Evolutionary conservation across 2,113 vertebrate genomes (phyloP).

Genomic region (Tringa solitaria): DNA sequence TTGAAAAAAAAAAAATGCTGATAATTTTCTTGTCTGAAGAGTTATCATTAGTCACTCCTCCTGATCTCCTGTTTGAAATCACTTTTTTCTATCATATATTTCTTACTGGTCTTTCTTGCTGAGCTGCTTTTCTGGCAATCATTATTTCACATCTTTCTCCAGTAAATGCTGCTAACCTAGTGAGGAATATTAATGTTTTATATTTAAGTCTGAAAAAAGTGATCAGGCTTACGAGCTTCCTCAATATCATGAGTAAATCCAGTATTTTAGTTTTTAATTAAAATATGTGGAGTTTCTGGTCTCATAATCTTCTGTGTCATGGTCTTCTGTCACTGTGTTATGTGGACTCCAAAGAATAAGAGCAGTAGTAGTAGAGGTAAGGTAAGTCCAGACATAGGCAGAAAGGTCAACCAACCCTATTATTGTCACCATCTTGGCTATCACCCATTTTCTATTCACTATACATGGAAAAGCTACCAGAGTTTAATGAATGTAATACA

Average conservation of each 20-base stretch:
- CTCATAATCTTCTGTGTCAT: neutral
- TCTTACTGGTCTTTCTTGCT: neutral
- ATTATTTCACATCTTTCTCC: neutral
- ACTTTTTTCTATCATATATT: neutral
- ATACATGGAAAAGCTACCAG: neutral
- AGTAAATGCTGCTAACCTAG: neutral
- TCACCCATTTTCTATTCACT: rapidly evolving
- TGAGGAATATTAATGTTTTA: neutral
- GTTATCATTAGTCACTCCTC: neutral
- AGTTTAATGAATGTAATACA: neutral
- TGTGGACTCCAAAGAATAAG: neutral
- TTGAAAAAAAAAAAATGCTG: neutral
- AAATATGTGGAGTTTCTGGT: rapidly evolving
- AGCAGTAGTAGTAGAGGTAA: neutral
- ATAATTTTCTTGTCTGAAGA: neutral
- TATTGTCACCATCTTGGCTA: neutral
- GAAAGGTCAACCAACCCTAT: neutral
- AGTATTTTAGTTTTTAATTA: neutral
- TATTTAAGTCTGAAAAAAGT: neutral
- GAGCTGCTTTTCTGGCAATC: neutral
- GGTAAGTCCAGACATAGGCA: neutral
- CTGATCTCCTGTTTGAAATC: neutral
- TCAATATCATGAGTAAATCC: neutral
- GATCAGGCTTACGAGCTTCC: neutral
- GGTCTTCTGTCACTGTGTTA: neutral